Base-by-base conservation (phyloP, 92 coral and sea anemone genomes). In the Palythoa grandiflora region DNA sequence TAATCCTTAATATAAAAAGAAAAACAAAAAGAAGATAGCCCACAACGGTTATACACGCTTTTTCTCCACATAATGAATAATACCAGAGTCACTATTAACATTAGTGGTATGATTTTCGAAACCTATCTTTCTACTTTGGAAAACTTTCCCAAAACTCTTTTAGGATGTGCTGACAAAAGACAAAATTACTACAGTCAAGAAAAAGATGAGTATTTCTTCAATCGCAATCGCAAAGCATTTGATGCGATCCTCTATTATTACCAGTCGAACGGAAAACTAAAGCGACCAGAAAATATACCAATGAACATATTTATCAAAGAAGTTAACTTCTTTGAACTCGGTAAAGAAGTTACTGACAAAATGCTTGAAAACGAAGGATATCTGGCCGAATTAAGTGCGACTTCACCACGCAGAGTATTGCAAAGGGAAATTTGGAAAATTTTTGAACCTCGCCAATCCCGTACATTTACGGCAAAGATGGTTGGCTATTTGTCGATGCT, bases 191-290 rank as follows among this genome's bases (percentile, higher is more conserved):
- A 78, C 38, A 84, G 59, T n/a, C 13, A 72, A 44, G 72, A 71
- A 38, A 78, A 71, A 12, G 57, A 86, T 16, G 89, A 90, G 53
- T 90, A 79, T 65, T 90, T 90, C 74, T 90, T 90, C 55, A 90
- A 86, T 47, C 89, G 90, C n/a, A 90, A 90, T 79, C 84, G 93
- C 52, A 83, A 90, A 79, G 85, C 89, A 19, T 90, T 90, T 63
- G 90, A 90, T 39, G 93, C 90, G 17, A 90, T 86, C 65, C 84
- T 90, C 19, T 90, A 71, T 61, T 90, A 76, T 38, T 90, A 90
- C 74, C 93, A 90, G 60, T 90, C 93, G 14, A 80, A 86, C 21
- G 93, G 93, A 44, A 86, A 84, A 13, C 87, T 90, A 7, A 83
- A 79, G 51, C 78, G 88, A 50, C 93, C 90, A 8, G 83, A 78